Evolutionary conservation across 2,113 vertebrate species (phyloP).

Genomic region (Charadrius vociferus): DNA sequence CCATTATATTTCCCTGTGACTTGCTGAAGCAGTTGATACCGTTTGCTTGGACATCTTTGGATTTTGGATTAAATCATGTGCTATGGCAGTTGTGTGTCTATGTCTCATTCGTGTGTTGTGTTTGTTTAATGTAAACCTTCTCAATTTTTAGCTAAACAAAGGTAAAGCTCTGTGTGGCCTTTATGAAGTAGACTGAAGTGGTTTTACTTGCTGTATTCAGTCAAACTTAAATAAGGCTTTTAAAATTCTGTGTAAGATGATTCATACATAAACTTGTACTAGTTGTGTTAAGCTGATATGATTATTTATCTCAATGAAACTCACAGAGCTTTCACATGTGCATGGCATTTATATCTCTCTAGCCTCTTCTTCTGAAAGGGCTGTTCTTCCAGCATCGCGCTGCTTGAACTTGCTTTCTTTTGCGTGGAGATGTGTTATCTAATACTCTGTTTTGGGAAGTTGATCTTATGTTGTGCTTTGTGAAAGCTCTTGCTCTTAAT

Average conservation of each 20-base stretch:
- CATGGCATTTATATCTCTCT: background rate
- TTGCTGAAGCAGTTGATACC: background rate
- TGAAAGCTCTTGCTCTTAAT: background rate
- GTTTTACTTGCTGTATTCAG: background rate
- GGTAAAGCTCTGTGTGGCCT: background rate
- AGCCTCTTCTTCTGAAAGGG: background rate
- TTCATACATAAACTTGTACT: background rate
- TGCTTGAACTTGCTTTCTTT: background rate
- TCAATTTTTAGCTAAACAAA: background rate
- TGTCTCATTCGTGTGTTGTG: background rate
- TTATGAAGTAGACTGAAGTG: background rate
- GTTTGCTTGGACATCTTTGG: background rate
- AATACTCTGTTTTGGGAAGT: background rate
- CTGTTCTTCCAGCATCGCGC: background rate
- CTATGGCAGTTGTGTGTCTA: background rate
- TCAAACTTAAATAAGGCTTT: background rate
- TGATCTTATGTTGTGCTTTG: background rate
- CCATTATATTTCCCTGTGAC: background rate
- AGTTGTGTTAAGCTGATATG: background rate
- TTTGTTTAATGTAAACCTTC: background rate
- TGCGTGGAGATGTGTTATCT: background rate
- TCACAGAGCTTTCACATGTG: background rate
- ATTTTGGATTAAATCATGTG: background rate
- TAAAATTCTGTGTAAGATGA: background rate
- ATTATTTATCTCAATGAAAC: background rate